A percentile compares a stretch with the other conserved stretches of the same genome.
Conservation (phyloP, 2,113 vertebrate genomes). For the Chauna torquata region DNA sequence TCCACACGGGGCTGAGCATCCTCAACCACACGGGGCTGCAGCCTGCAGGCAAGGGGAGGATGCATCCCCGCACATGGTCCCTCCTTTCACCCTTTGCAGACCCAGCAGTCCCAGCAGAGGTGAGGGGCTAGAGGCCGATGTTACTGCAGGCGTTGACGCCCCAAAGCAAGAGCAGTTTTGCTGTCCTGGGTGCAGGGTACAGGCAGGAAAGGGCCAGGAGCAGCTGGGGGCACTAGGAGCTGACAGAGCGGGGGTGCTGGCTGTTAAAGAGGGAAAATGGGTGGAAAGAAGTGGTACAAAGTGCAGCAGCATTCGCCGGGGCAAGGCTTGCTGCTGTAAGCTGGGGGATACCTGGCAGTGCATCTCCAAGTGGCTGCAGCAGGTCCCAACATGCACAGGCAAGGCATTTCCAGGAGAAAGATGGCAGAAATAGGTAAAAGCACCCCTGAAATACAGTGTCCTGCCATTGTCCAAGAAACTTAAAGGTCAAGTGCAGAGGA, state of each 20-base stretch:
- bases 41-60: neutral
- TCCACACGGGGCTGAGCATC: fast-evolving
- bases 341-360: neutral
- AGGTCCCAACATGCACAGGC: neutral
- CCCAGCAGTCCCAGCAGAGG: neutral
- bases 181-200: neutral
- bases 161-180: neutral
- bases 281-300: neutral
- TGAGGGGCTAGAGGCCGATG: neutral
- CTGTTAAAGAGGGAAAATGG: neutral
- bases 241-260: neutral
- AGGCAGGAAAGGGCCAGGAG: neutral
- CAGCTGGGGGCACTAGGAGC: fast-evolving
- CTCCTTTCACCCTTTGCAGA: neutral
- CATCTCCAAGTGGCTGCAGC: neutral
- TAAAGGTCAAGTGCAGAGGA: neutral
- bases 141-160: fast-evolving
- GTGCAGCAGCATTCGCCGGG: fast-evolving
- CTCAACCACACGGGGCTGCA: neutral
- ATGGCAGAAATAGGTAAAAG: neutral
- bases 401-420: neutral
- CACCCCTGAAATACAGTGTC: neutral
- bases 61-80: fast-evolving
- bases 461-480: neutral
- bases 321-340: neutral